Percentiles rank a stretch among this genome's conserved stretches.
Evolutionary conservation across 2,888 invertebrate genomes (phyloP).

Genomic region (Drosophila paramelanica): DNA sequence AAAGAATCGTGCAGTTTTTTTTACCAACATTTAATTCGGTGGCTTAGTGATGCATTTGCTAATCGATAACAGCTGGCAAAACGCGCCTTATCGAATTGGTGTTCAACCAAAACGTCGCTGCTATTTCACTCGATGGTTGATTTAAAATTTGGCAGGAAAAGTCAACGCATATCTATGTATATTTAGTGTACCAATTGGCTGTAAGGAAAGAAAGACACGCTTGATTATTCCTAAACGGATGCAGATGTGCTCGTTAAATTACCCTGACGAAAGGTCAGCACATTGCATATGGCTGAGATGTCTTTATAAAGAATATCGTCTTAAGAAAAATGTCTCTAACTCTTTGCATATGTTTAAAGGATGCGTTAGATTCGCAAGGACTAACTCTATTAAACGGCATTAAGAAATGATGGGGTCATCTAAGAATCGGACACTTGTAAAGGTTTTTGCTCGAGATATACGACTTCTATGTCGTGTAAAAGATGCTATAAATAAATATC

Average conservation of each 20-base stretch:
- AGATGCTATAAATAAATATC: no score
- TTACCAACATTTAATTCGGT: background rate
- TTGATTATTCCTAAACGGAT: constrained; percentile 28
- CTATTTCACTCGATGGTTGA: background rate
- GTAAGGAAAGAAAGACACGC: background rate
- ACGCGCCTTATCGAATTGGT: background rate
- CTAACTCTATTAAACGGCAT: no score
- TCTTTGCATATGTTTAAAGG: no score
- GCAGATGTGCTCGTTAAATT: constrained; percentile 22
- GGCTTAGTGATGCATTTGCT: background rate
- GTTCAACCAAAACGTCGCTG: constrained; percentile 1
- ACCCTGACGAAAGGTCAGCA: constrained; percentile 29
- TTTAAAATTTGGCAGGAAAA: background rate
- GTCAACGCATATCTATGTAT: constrained; percentile 6
- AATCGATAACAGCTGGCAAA: background rate
- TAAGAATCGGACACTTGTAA: no score
- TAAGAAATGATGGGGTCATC: no score
- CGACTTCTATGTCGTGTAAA: no score
- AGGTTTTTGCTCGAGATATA: no score
- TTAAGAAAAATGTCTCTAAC: no score
- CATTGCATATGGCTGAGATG: no score
- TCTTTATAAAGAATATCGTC: no score
- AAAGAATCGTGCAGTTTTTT: background rate
- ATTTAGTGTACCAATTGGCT: no score
- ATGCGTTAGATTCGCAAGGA: no score